These are phyloP conservation scores for Patagioenas fasciata DNA, from an alignment of 2,113 vertebrate genomes.

Conservation along the genomic window DNA sequence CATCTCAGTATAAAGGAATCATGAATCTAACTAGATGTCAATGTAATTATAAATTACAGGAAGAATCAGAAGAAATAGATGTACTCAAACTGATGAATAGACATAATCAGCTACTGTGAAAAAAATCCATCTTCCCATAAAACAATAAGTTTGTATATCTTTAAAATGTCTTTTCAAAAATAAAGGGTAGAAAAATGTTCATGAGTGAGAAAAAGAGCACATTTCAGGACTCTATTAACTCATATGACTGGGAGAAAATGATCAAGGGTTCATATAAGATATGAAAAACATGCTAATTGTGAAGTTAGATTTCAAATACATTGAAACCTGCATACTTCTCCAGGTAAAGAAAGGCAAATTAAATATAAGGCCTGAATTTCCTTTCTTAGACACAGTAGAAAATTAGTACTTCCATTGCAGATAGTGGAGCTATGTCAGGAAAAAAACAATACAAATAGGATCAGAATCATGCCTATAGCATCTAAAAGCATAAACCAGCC, in stretches of 20 bases:
- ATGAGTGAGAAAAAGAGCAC: neutral
- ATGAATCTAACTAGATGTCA: neutral
- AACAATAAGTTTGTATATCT: neutral
- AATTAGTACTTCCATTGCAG: neutral
- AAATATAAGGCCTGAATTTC: neutral
- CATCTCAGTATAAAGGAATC: neutral
- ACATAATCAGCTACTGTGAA: neutral
- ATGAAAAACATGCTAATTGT: neutral
- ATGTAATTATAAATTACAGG: neutral
- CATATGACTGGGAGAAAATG: neutral
- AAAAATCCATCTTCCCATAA: neutral
- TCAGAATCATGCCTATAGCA: neutral
- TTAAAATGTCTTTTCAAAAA: neutral
- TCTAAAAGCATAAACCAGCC: neutral
- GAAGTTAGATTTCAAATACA: neutral
- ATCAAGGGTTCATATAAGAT: neutral
- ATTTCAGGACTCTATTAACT: neutral
- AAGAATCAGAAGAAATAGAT: neutral
- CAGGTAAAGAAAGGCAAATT: neutral
- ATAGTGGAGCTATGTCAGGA: neutral
- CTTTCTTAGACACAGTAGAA: neutral
- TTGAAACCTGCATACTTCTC: neutral
- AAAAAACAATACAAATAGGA: neutral
- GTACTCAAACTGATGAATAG: neutral
- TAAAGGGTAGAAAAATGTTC: neutral